A percentile compares a stretch with the other conserved stretches of the same genome.
Conservation (phyloP, 2,797 vertebrate genomes). For the Amblyraja radiata region DNA sequence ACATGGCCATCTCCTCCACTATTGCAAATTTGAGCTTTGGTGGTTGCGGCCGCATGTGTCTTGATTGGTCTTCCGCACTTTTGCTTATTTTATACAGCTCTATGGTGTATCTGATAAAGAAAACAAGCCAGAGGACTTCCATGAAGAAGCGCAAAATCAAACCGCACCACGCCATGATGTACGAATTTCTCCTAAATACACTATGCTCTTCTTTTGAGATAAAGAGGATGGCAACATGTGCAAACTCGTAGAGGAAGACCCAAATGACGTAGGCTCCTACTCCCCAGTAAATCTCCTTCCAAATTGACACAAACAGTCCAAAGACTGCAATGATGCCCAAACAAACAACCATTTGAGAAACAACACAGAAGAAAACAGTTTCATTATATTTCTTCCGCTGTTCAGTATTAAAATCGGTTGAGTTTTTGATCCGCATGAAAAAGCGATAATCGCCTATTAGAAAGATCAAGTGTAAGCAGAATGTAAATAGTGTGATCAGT, state of each 20-base stretch:
- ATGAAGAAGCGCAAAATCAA: too few species aligned
- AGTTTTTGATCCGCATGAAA: background rate
- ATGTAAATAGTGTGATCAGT: background rate
- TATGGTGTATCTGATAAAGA: too few species aligned
- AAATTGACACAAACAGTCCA: background rate
- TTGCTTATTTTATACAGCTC: too few species aligned
- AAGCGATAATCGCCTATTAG: background rate
- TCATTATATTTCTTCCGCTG: too few species aligned
- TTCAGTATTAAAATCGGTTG: background rate
- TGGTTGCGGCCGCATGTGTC: too few species aligned
- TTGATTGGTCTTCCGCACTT: too few species aligned
- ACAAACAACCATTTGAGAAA: background rate
- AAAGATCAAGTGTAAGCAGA: background rate
- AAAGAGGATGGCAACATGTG: background rate
- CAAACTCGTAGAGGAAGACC: background rate
- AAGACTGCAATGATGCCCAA: background rate
- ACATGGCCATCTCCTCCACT: too few species aligned
- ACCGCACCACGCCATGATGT: too few species aligned
- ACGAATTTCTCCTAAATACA: background rate
- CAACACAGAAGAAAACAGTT: background rate
- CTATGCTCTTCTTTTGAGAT: fast-evolving
- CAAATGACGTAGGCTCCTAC: conserved; percentile 1
- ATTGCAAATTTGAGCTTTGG: too few species aligned
- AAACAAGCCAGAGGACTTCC: too few species aligned
- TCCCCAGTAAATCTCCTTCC: background rate